Percentiles rank a stretch among this genome's conserved stretches.
Evolutionary conservation across 2,888 invertebrate genomes (phyloP).

Genomic region (Mellilla xanthometata): DNA sequence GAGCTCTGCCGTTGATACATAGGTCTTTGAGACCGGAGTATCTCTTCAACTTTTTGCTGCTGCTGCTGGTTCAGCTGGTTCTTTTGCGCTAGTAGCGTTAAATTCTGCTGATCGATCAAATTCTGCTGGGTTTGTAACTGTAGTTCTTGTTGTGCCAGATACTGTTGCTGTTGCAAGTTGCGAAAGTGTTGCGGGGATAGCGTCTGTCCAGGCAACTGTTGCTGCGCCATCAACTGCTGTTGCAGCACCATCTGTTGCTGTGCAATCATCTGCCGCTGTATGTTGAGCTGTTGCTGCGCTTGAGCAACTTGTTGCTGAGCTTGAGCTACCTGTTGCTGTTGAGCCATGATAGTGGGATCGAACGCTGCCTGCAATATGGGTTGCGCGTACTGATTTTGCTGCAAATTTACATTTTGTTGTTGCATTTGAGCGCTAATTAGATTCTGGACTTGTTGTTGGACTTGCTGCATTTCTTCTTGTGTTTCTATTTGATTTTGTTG

Average conservation of each 20-base stretch:
- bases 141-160: slow-evolving; percentile 75
- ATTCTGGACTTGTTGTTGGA: slow-evolving; percentile 58
- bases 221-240: slow-evolving; percentile 73
- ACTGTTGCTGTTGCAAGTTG: slow-evolving; percentile 75
- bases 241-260: slow-evolving; percentile 76
- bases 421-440: slow-evolving; percentile 58
- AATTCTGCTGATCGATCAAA: slow-evolving; percentile 80
- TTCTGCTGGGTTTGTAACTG: slow-evolving; percentile 81
- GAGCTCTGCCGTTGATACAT: slow-evolving; percentile 71
- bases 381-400: slow-evolving; percentile 60
- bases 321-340: slow-evolving; percentile 73
- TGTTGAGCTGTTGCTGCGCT: slow-evolving; percentile 72
- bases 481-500: slow-evolving; percentile 41
- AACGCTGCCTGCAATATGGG: slow-evolving; percentile 55
- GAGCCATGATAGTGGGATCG: slow-evolving; percentile 63
- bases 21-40: slow-evolving; percentile 62
- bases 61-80: slow-evolving; percentile 79
- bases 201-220: slow-evolving; percentile 73
- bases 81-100: slow-evolving; percentile 76
- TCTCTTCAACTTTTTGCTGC: slow-evolving; percentile 74
- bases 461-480: slow-evolving; percentile 49
- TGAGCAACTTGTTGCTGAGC: slow-evolving; percentile 72
- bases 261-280: slow-evolving; percentile 74
- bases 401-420: slow-evolving; percentile 55
- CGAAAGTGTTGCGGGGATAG: slow-evolving; percentile 70